Conservation (phyloP, 1,140 invertebrate genomes). For the Solenopsis fugax region DNA sequence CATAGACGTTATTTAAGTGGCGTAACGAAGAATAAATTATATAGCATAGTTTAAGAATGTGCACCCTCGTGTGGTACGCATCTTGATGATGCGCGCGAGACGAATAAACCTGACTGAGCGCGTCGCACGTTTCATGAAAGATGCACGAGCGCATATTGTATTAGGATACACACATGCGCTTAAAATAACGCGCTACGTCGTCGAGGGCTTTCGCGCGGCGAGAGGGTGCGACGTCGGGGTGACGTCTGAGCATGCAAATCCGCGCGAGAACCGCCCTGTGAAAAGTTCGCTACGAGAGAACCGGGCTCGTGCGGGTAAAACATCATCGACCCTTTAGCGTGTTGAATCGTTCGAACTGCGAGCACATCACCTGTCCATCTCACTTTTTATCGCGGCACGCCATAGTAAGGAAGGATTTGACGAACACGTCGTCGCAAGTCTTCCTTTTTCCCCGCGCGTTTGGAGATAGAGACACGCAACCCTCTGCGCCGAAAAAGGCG, state of each 20-base stretch:
- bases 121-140: slow-evolving; percentile 50
- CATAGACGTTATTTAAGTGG: background rate
- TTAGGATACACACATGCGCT: slow-evolving; percentile 37
- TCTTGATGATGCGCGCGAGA: background rate
- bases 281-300: background rate
- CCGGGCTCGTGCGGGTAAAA: background rate
- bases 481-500: background rate
- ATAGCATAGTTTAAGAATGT: background rate
- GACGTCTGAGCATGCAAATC: slow-evolving; percentile 46
- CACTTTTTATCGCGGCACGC: background rate
- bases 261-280: background rate
- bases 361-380: background rate
- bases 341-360: slow-evolving; percentile 10
- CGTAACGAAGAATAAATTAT: background rate
- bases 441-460: background rate
- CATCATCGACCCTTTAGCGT: slow-evolving; percentile 7
- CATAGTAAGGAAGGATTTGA: slow-evolving; percentile 6
- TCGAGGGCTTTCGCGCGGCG: background rate
- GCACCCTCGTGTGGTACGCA: background rate
- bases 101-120: slow-evolving; percentile 2
- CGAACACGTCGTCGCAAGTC: background rate
- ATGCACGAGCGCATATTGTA: slow-evolving; percentile 54
- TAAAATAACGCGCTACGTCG: slow-evolving; percentile 39
- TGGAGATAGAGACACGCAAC: background rate
- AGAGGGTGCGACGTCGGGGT: background rate